phyloP scores from a whole-genome alignment of 2,888 invertebrate species.

The Atethmia centrago region DNA sequence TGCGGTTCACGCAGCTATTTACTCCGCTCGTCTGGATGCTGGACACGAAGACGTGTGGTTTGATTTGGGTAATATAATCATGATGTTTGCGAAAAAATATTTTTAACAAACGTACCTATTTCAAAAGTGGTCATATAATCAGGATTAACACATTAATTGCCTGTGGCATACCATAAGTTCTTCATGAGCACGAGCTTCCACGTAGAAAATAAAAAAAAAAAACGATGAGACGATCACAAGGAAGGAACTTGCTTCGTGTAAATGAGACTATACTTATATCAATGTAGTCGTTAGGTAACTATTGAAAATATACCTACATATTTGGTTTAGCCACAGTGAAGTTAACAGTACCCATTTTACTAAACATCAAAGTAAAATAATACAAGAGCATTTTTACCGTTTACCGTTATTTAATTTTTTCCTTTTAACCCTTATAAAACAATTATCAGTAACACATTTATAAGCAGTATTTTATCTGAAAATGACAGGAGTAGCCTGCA shows the following conservation, averaged over 20 bases:
- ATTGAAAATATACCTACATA: not conserved
- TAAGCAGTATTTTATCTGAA: not conserved
- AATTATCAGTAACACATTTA: not conserved
- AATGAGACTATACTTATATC: not conserved
- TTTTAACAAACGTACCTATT: no score
- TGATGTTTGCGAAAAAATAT: not conserved
- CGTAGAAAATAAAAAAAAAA: no score
- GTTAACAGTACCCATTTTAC: not conserved
- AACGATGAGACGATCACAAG: no score
- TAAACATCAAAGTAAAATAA: not conserved
- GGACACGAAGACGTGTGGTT: constrained; percentile 57
- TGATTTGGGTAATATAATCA: constrained; percentile 46
- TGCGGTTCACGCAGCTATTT: constrained; percentile 92
- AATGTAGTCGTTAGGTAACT: not conserved
- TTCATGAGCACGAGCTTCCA: no score
- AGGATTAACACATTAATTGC: not conserved
- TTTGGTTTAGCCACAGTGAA: not conserved
- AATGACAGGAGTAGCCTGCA: not conserved
- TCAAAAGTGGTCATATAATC: no score
- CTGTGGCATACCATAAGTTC: not conserved
- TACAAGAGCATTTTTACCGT: no score
- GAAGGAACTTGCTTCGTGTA: not conserved
- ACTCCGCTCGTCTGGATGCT: constrained; percentile 67
- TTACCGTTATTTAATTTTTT: not conserved
- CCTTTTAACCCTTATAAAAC: not conserved